A percentile compares a stretch with the other conserved stretches of the same genome.
These are phyloP conservation scores for Dynastes grantii DNA, from an alignment of 2,888 invertebrate species.

Conservation along the genomic window DNA sequence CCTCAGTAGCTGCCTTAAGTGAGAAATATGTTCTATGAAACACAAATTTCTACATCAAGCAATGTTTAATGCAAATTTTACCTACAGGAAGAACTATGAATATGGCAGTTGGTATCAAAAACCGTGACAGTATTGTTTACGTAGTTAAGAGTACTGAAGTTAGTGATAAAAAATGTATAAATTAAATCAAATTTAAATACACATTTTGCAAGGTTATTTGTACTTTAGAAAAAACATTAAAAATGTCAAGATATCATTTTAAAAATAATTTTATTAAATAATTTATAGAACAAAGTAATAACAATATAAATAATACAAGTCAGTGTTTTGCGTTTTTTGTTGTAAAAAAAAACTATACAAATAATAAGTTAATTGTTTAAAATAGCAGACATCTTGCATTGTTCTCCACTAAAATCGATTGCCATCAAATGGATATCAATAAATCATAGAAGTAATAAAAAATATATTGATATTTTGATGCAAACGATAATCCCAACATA, in stretches of 20 bases:
- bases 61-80: no score
- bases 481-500: conserved; percentile 4
- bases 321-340: conserved; percentile 29
- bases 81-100: no score
- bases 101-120: no score
- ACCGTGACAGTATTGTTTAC: no score
- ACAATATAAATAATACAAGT: conserved; percentile 37
- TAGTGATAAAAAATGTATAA: no score
- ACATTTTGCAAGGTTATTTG: no score
- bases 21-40: no score
- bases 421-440: neutral
- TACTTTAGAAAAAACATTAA: no score
- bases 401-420: neutral
- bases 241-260: neutral
- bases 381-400: conserved; percentile 8
- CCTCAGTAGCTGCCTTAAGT: no score
- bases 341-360: conserved; percentile 30
- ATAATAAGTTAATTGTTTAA: conserved; percentile 32
- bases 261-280: conserved; percentile 47
- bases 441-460: neutral
- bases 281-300: conserved; percentile 37
- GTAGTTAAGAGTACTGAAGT: no score
- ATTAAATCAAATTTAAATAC: no score
- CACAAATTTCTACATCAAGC: no score
- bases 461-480: neutral